Base-by-base conservation (phyloP, 2,888 invertebrate genomes). In the Rugalucina vietnamica region DNA sequence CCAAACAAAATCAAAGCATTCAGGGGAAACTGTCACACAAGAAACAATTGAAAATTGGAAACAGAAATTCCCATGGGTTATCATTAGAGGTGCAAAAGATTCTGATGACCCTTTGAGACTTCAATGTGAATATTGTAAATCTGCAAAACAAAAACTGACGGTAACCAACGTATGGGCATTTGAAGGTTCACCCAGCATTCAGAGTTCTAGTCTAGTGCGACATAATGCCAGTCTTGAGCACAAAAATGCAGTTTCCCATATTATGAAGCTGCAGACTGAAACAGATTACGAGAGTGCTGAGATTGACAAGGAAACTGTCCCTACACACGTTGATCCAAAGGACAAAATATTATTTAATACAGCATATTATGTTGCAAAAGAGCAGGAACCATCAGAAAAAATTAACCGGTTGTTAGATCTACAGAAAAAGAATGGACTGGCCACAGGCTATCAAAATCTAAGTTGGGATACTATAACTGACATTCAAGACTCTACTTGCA, bases 391-490 rank as follows among this genome's bases (percentile, higher is more conserved):
- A 37, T 73, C 77, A 24, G 50, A 50, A 0, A 72, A 27, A 76
- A 32, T 74, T 4, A 81, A 81, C 43, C 39, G 54, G 50, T 71
- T 78, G 36, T 29, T 81, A 14, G 39, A 81, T 10, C 54, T 81
- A 5, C 70, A 87, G 57, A 71, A 27, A 32, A 1, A 65, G 27
- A 84, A 87, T 81, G 87, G 87, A 18, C 27, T 49, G 27, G 27
- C 70, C 14, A 77, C 78, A 1, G 78, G 74, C 36, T 85, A 85
- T 39, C 39, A 74, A 36, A 85, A 85, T 73, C n/a, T 85, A 18
- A 85, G 87, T 39, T 85, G 80, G 82, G 87, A 84, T 49, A 79
- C 81, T 29, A 29, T 85, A 18, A 74, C 72, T 37, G 81, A 81
- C 12, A 77, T 86, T 10, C 84, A 84, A 60, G 49, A 1, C 0